Conservation (phyloP, 1,140 invertebrate species). For the Caenorhabditis briggsae region DNA sequence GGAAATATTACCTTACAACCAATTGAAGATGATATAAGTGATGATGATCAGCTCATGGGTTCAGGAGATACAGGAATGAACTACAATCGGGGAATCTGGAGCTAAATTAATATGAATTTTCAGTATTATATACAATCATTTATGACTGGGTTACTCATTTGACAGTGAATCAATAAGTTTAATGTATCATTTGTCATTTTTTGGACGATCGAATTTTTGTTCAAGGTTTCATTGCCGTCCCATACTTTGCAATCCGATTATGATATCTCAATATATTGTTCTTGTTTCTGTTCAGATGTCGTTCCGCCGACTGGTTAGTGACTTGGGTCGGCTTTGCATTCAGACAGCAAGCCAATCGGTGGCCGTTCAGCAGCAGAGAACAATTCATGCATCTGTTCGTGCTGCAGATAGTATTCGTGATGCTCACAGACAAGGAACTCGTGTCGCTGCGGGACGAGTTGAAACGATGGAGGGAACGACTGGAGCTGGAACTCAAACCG, state of each 20-base stretch:
- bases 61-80: not conserved
- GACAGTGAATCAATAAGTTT: too few species aligned
- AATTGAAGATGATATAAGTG: constrained; percentile 38
- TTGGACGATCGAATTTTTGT: too few species aligned
- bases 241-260: not conserved
- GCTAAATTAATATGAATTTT: not conserved
- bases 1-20: constrained; percentile 30
- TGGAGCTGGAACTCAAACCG: constrained; percentile 60
- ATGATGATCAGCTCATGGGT: constrained; percentile 8
- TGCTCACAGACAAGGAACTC: constrained; percentile 58
- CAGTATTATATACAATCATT: too few species aligned
- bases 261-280: not conserved
- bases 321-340: constrained; percentile 37
- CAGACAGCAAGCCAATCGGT: constrained; percentile 25
- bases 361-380: constrained; percentile 2
- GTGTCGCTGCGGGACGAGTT: constrained; percentile 11
- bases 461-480: constrained; percentile 63
- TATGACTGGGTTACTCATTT: too few species aligned
- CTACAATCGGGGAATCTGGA: constrained; percentile 30
- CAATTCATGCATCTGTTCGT: constrained; percentile 2
- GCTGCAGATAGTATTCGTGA: constrained; percentile 57
- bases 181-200: too few species aligned
- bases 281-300: constrained; percentile 25
- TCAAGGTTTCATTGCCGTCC: too few species aligned
- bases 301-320: constrained; percentile 28